These are phyloP conservation scores for Selene dorsalis DNA, from an alignment of 2,797 vertebrate genomes.

Conservation along the genomic window DNA sequence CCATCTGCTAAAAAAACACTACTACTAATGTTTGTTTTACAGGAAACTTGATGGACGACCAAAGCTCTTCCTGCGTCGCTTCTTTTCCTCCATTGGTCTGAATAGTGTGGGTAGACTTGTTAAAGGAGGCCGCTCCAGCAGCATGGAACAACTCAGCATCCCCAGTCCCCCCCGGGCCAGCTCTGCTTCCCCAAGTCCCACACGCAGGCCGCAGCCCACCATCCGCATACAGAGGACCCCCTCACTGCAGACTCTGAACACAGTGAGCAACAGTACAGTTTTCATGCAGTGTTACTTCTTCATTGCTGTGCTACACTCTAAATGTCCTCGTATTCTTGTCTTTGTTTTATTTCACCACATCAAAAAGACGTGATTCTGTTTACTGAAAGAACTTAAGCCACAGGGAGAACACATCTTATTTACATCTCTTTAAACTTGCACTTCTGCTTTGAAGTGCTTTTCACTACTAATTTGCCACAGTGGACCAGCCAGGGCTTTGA, in stretches of 20 bases:
- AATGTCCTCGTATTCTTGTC: background rate
- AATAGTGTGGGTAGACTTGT: slow-evolving; percentile 85
- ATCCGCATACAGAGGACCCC: slow-evolving; percentile 84
- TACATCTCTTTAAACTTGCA: slow-evolving; percentile 26
- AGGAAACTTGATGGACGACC: slow-evolving; percentile 83
- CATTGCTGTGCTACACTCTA: background rate
- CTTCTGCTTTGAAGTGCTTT: slow-evolving; percentile 40
- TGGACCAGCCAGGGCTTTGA: slow-evolving; percentile 34
- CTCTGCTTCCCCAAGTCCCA: slow-evolving; percentile 79
- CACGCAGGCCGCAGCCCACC: slow-evolving; percentile 70
- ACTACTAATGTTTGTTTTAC: background rate
- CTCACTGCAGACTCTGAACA: slow-evolving; percentile 83
- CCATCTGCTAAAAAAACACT: background rate
- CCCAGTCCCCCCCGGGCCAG: slow-evolving; percentile 56
- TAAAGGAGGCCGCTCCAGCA: slow-evolving; percentile 84
- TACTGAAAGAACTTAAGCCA: background rate
- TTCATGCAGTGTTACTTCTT: background rate
- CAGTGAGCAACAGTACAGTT: slow-evolving; percentile 64
- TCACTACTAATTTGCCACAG: slow-evolving; percentile 39
- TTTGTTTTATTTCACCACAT: slow-evolving; percentile 12
- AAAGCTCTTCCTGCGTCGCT: slow-evolving; percentile 85
- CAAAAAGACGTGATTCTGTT: background rate
- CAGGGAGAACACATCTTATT: slow-evolving; percentile 9
- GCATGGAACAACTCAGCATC: slow-evolving; percentile 86
- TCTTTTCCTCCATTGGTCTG: slow-evolving; percentile 87